These are phyloP conservation scores for Enteromius thamalakanensis DNA, from an alignment of 2,797 vertebrate species.

Conservation along the genomic window DNA sequence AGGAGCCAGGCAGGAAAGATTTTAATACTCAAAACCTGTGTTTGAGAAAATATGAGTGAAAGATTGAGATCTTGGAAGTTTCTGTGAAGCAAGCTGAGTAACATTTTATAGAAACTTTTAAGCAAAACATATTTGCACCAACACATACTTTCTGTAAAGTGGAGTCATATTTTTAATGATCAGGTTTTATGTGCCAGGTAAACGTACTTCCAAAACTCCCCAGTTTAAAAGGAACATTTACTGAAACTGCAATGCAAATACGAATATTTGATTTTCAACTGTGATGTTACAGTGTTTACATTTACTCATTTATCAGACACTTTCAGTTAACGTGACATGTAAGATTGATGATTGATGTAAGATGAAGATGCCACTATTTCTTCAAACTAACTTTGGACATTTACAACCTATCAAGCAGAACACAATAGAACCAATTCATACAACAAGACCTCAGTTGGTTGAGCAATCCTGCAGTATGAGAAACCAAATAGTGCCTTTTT, in stretches of 20 bases:
- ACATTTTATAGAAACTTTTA: neutral
- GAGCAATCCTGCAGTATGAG: neutral
- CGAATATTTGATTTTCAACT: neutral
- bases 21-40: neutral
- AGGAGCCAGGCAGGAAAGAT: neutral
- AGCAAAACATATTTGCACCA: neutral
- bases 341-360: too few species aligned
- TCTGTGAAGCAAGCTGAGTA: conserved; percentile 38
- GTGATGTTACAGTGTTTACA: neutral
- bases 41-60: too few species aligned
- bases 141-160: neutral
- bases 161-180: neutral
- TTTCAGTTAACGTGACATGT: neutral
- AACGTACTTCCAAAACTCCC: neutral
- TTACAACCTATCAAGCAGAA: neutral
- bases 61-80: neutral
- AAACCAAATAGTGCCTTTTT: neutral
- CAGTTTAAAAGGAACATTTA: neutral
- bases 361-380: neutral
- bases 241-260: neutral
- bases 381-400: neutral
- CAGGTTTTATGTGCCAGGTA: neutral
- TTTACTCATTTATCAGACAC: neutral
- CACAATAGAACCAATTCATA: neutral
- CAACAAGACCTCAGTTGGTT: neutral